Base-by-base conservation (phyloP, 2,888 invertebrate species). In the Heliothis peltigera region DNA sequence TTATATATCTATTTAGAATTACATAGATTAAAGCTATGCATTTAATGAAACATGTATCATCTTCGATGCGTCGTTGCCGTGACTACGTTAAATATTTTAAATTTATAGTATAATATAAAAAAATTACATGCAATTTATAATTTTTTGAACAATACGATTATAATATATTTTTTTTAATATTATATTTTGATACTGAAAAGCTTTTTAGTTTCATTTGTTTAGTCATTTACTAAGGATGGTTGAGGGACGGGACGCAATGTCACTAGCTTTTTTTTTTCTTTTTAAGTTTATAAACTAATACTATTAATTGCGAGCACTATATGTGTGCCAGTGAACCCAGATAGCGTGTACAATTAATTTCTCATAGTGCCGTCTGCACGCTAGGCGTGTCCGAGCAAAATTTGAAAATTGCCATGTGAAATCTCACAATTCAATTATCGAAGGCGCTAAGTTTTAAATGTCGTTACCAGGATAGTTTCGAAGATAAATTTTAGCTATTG, bases 1-100 rank as follows among this genome's bases (percentile, higher is more conserved):
- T 62, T 76, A 67, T 56, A 75, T 66, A 75, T 80, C 62, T 86
- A 89, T 85, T 90, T 86, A 89, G 81, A 88, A 86, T 86, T 75
- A 83, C 82, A 82, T 85, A 81, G 83, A 80, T 87, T 87, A 89
- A 86, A 88, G 85, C 87, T 86, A 88, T 85, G 80, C 57, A 81
- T 84, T 79, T 82, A 68, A 77, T 76, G 64, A 72, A 81, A 80
- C 77, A 77, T 83, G 74, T 83, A 60, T 73, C 68, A 77, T 82
- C 73, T 89, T 89, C 88, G 87, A 87, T 88, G 87, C 85, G 82
- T 82, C 82, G 86, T 85, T 87, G 70, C 75, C 77, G 66, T 85
- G 77, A 80, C 62, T 69, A 72, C 22, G 47, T 55, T 71, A 77
- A 54, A 77, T 75, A 70, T 21, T 70, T 59, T 67, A 60, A 60